Percentiles rank a stretch among this genome's conserved stretches.
Conservation (phyloP, 1,140 invertebrate species). For the Drosophila mauritiana region DNA sequence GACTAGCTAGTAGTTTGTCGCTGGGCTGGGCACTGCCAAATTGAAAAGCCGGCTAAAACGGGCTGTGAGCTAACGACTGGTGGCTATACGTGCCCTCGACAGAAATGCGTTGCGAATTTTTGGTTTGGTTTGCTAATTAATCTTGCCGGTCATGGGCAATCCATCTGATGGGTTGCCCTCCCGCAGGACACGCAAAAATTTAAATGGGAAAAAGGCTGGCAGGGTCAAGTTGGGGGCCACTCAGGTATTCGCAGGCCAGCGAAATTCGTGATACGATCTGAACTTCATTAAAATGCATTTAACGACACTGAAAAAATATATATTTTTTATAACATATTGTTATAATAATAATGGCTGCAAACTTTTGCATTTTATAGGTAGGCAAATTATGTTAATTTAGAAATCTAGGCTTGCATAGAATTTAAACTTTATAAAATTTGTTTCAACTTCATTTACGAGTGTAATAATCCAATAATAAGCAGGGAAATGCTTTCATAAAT, state of each 20-base stretch:
- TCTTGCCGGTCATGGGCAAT: slow-evolving; percentile 19
- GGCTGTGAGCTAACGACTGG: slow-evolving; percentile 34
- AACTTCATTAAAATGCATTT: slow-evolving; percentile 27
- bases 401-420: no score
- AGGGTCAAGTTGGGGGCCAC: slow-evolving; percentile 34
- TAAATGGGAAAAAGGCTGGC: slow-evolving; percentile 13
- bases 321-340: neutral
- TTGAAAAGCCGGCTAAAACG: slow-evolving; percentile 38
- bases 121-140: slow-evolving; percentile 20
- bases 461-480: neutral
- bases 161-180: neutral
- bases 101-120: slow-evolving; percentile 31
- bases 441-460: neutral
- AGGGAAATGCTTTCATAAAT: neutral
- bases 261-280: slow-evolving; percentile 23
- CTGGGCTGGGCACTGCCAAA: slow-evolving; percentile 35
- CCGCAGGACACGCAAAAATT: slow-evolving; percentile 30
- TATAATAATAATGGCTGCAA: neutral
- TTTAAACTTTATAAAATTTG: no score
- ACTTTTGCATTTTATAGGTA: no score
- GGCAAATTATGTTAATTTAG: no score
- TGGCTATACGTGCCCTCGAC: slow-evolving; percentile 34
- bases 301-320: slow-evolving; percentile 10
- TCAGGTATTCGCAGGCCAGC: slow-evolving; percentile 10
- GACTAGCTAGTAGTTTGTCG: neutral